phyloP scores from a whole-genome alignment of 2,888 invertebrate genomes.

The Eulithis testata region DNA sequence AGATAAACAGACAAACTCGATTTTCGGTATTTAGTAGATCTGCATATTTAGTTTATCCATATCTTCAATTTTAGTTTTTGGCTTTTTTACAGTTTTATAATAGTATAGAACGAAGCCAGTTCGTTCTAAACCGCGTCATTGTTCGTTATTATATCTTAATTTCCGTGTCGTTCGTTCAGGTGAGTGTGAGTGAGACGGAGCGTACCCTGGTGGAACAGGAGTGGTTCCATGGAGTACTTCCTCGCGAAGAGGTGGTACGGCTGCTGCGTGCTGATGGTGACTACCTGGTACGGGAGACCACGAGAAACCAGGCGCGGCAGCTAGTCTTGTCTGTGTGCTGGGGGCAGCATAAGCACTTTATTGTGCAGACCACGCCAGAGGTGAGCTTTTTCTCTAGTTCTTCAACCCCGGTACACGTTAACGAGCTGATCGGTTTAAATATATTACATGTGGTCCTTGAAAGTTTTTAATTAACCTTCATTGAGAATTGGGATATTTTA shows the following conservation, averaged over 20 bases:
- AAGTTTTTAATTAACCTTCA: too few relatives aligned
- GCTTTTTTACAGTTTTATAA: too few relatives aligned
- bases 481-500: too few relatives aligned
- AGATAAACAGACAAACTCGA: too few relatives aligned
- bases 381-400: constrained; percentile 75
- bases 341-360: constrained; percentile 98
- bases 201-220: constrained; percentile 94
- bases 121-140: neutral
- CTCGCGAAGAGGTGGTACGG: constrained; percentile 97
- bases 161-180: constrained; percentile 51
- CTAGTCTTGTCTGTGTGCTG: constrained; percentile 97
- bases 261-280: constrained; percentile 96
- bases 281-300: constrained; percentile 96
- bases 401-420: too few relatives aligned
- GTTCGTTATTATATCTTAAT: neutral
- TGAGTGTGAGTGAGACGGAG: constrained; percentile 81
- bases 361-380: constrained; percentile 97
- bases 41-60: too few relatives aligned
- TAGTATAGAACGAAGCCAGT: too few relatives aligned
- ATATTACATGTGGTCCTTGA: too few relatives aligned
- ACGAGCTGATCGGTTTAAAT: too few relatives aligned
- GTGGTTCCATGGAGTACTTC: constrained; percentile 98
- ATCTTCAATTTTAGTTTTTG: too few relatives aligned
- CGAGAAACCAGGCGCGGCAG: constrained; percentile 95
- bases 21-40: too few relatives aligned